Evolutionary conservation across 2,113 vertebrate species (phyloP).

Genomic region (Carassius auratus): DNA sequence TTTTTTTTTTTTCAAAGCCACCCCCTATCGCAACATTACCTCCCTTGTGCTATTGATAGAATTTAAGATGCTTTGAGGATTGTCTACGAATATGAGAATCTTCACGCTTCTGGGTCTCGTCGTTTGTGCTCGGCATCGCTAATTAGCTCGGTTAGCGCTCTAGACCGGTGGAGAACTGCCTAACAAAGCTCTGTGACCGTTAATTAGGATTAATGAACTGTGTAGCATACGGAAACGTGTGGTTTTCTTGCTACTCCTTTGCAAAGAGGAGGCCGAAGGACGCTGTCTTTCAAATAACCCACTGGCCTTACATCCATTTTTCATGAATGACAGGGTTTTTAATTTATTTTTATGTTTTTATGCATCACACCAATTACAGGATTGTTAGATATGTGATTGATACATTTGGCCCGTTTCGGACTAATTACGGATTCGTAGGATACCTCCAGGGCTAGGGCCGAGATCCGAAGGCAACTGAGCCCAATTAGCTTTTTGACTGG

Average conservation of each 20-base stretch:
- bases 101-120: constrained; percentile 48
- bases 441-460: constrained; percentile 52
- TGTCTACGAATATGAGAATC: constrained; percentile 60
- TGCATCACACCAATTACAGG: constrained; percentile 64
- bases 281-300: constrained; percentile 2
- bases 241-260: constrained; percentile 45
- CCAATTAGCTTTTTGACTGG: constrained; percentile 65
- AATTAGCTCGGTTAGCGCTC: constrained; percentile 64
- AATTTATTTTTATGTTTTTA: not conserved
- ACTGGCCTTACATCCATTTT: constrained; percentile 42
- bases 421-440: constrained; percentile 68
- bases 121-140: constrained; percentile 60
- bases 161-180: constrained; percentile 35
- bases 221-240: constrained; percentile 51
- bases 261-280: not conserved
- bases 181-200: constrained; percentile 57
- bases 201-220: constrained; percentile 63
- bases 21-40: constrained; percentile 56
- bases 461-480: constrained; percentile 51
- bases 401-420: constrained; percentile 63
- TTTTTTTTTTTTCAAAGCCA: constrained; percentile 22
- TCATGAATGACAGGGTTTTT: constrained; percentile 18
- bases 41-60: constrained; percentile 57
- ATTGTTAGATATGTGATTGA: constrained; percentile 71
- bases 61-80: constrained; percentile 58